A percentile compares a stretch with the other conserved stretches of the same genome.
These are phyloP conservation scores for Tautogolabrus adspersus DNA, from an alignment of 2,113 vertebrate species.

Conservation along the genomic window DNA sequence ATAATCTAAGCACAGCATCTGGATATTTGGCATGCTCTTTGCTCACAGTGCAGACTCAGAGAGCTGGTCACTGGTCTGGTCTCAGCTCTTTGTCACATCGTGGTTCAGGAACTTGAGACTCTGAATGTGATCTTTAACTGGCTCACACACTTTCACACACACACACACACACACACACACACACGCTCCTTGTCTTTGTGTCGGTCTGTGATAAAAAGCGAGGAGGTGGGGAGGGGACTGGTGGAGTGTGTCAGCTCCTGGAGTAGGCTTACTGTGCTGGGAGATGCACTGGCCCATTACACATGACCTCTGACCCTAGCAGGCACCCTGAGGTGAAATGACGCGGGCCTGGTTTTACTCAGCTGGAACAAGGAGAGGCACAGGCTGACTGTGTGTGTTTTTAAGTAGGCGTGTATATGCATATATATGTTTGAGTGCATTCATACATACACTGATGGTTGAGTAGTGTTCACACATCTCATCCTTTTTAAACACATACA, in stretches of 20 bases:
- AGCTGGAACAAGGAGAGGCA: conserved; percentile 79
- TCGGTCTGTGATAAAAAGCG: conserved; percentile 68
- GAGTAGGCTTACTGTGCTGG: conserved; percentile 84
- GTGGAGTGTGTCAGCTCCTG: conserved; percentile 82
- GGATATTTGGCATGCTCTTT: background rate
- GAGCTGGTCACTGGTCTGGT: background rate
- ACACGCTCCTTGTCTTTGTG: conserved; percentile 38
- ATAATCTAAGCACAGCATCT: background rate
- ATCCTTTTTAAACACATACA: conserved; percentile 56
- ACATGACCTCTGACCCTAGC: conserved; percentile 84
- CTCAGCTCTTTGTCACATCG: conserved; percentile 23
- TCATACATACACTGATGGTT: conserved; percentile 20
- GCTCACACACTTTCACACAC: conserved; percentile 16
- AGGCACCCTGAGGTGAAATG: conserved; percentile 87
- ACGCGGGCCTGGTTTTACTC: conserved; percentile 85
- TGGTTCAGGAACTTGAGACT: conserved; percentile 44
- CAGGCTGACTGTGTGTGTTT: background rate
- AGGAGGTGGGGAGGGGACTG: conserved; percentile 81
- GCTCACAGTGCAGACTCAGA: conserved; percentile 6
- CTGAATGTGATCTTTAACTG: conserved; percentile 46
- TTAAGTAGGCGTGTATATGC: conserved; percentile 29
- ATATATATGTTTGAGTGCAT: conserved; percentile 29
- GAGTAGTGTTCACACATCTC: conserved; percentile 40
- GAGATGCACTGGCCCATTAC: conserved; percentile 87
- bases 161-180: conserved; percentile 44